Conservation (phyloP, 1,140 invertebrate species). For the Micrasema longulum region DNA sequence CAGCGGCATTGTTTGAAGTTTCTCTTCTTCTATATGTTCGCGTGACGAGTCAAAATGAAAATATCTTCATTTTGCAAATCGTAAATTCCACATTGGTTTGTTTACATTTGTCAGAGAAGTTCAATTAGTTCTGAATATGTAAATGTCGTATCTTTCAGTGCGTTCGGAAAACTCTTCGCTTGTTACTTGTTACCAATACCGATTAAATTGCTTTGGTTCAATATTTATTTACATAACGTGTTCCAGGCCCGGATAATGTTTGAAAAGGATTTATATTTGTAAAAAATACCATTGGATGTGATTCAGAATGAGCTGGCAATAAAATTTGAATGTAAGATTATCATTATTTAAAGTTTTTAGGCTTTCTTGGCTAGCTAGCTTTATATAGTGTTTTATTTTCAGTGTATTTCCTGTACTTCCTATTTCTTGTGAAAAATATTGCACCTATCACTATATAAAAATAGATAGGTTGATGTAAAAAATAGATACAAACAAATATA, state of each 20-base stretch:
- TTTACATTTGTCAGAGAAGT: slow-evolving; percentile 32
- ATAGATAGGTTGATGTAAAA: too few relatives aligned
- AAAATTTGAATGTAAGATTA: too few relatives aligned
- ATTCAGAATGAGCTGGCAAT: too few relatives aligned
- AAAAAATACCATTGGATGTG: not conserved
- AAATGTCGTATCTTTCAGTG: slow-evolving; percentile 21
- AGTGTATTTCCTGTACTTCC: too few relatives aligned
- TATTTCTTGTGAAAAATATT: too few relatives aligned
- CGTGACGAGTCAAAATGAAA: slow-evolving; percentile 11
- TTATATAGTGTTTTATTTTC: too few relatives aligned
- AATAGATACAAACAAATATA: too few relatives aligned
- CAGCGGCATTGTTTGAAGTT: not conserved
- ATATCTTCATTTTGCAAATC: slow-evolving; percentile 16
- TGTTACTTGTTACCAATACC: not conserved
- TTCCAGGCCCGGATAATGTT: not conserved
- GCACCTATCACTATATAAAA: too few relatives aligned
- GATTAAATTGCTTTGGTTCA: not conserved
- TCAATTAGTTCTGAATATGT: slow-evolving; percentile 23
- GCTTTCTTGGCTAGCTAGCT: too few relatives aligned
- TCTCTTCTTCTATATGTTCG: not conserved
- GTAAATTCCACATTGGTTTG: slow-evolving; percentile 11
- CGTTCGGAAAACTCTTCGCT: not conserved
- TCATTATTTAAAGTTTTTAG: too few relatives aligned
- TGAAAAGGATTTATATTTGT: not conserved
- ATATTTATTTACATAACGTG: slow-evolving; percentile 1